Percentiles rank a stretch among this genome's conserved stretches.
These are phyloP conservation scores for Dascyllus trimaculatus DNA, from an alignment of 2,113 vertebrate genomes.

Conservation along the genomic window DNA sequence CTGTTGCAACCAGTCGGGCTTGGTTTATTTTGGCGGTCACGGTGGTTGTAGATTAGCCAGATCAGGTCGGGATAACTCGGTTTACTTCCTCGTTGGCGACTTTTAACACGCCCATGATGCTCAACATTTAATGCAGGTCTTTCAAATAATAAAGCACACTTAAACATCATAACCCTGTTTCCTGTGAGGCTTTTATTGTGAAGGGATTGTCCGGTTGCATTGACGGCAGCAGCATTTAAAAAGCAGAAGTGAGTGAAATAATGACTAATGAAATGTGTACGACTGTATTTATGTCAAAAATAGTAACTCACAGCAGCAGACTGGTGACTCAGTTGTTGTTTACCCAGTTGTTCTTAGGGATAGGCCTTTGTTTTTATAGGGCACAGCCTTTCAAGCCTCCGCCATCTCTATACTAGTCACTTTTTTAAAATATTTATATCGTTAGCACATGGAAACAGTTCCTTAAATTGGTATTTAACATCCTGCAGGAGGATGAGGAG, in stretches of 20 bases:
- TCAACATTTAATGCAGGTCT: too few species aligned
- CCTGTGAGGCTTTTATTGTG: not conserved
- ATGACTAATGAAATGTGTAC: too few species aligned
- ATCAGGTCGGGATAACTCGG: not conserved
- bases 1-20: constrained; percentile 23
- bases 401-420: too few species aligned
- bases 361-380: not conserved
- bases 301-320: too few species aligned
- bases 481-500: not conserved
- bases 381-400: too few species aligned
- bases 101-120: too few species aligned
- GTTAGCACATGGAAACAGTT: too few species aligned
- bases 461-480: too few species aligned
- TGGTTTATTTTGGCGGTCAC: constrained; percentile 18
- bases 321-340: not conserved
- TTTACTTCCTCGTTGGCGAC: too few species aligned
- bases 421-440: too few species aligned
- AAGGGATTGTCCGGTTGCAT: not conserved
- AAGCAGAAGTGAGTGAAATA: not conserved
- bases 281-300: too few species aligned
- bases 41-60: constrained; percentile 20
- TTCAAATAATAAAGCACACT: too few species aligned
- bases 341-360: not conserved
- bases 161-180: not conserved
- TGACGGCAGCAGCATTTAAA: not conserved